Base-by-base conservation (phyloP, 2,113 vertebrate species). In the Gasterosteus aculeatus region DNA sequence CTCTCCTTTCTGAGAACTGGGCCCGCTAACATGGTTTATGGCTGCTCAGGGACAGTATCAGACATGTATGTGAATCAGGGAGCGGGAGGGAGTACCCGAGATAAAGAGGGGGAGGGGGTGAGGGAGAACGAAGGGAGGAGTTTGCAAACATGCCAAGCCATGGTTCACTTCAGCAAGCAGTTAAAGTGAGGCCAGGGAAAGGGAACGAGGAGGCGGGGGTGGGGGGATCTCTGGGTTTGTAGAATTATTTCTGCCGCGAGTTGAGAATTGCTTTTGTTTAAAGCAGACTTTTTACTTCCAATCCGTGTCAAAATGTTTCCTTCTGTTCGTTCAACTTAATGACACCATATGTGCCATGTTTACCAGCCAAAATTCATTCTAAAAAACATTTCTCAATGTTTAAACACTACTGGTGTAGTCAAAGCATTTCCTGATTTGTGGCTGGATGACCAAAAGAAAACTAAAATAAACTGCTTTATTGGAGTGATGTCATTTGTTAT, bases 81-180 rank as follows among this genome's bases (percentile, higher is more conserved):
- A 85, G 78, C 59, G 61, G 56, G 68, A 79, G 71, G 61, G 74
- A 78, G 72, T 26, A 53, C 1, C 8, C 38, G 56, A 56, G 75
- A 19, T 65, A 54, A 29, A 7, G 22, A 31, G 57, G 62, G 64
- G 18, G 56, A 54, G 71, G 39, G 74, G 47, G 73, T 15, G 67
- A 54, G 63, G 39, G 81, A 78, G 77, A 39, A 78, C n/a, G 62
- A 72, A 85, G 89, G 89, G 89, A 88, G 91, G 85, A 85, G 87
- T 85, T 89, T 89, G 86, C 80, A 87, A 91, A 92, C 91, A 92
- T 92, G 91, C 92, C 88, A 93, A 91, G 84, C 85, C 89, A 92
- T 85, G 88, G 93, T 92, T 93, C 92, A 94, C 87, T 92, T 92
- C 84, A 91, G 85, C 90, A 89, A 84, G 91, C 89, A 92, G 91